Percentiles rank a stretch among this genome's conserved stretches.
Evolutionary conservation across 2,888 invertebrate species (phyloP).

Genomic region (Ornithoptera alexandrae): DNA sequence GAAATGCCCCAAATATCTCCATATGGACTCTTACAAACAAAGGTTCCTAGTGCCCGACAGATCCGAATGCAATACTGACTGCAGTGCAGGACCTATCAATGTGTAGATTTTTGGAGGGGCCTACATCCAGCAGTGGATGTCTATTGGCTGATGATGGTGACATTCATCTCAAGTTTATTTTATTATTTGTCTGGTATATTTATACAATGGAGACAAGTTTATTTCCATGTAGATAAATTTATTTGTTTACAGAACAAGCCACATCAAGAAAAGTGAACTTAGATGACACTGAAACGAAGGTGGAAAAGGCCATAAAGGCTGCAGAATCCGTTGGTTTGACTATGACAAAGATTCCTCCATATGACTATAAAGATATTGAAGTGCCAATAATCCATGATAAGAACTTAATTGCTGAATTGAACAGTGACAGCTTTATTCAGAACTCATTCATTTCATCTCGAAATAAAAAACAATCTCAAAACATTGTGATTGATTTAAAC

Average conservation of each 20-base stretch:
- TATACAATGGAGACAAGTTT: neutral
- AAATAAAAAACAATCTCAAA: slow-evolving; percentile 82
- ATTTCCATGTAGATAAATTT: neutral
- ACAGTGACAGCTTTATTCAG: slow-evolving; percentile 84
- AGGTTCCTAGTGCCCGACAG: no score
- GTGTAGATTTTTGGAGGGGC: no score
- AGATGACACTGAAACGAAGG: slow-evolving; percentile 70
- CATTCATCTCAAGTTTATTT: no score
- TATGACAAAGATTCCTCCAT: slow-evolving; percentile 75
- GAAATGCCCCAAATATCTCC: no score
- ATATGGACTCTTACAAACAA: no score
- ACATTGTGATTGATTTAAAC: slow-evolving; percentile 86
- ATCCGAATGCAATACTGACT: no score
- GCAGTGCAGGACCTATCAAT: no score
- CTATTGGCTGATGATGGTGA: no score
- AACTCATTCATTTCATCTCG: slow-evolving; percentile 80
- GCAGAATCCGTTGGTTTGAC: slow-evolving; percentile 75
- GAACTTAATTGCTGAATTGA: slow-evolving; percentile 84
- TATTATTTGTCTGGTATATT: neutral
- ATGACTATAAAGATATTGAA: slow-evolving; percentile 71
- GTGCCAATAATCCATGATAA: slow-evolving; percentile 77
- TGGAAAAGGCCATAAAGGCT: slow-evolving; percentile 74
- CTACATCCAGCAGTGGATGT: no score
- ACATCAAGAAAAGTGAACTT: slow-evolving; percentile 43
- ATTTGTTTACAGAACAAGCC: slow-evolving; percentile 49